phyloP scores from a whole-genome alignment of 2,888 invertebrate genomes.

The Amiota mariae region DNA sequence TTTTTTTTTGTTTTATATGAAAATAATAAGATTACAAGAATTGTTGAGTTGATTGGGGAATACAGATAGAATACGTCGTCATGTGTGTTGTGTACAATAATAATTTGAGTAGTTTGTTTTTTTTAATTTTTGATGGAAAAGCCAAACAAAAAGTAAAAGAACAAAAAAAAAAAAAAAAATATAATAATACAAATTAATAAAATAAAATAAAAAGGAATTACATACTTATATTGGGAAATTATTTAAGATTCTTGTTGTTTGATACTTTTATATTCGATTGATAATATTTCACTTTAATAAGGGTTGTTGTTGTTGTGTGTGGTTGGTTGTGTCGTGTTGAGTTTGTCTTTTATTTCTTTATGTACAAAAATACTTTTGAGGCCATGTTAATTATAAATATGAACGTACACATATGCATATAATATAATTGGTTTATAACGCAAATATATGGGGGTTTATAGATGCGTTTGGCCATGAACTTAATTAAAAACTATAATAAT shows the following conservation, averaged over 20 bases:
- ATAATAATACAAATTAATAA: neutral
- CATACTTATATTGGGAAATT: too few species aligned
- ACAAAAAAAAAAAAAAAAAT: slow-evolving; percentile 33
- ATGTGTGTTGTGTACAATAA: slow-evolving; percentile 44
- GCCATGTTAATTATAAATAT: neutral
- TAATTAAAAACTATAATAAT: neutral
- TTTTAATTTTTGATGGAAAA: slow-evolving; percentile 37
- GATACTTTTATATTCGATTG: too few species aligned
- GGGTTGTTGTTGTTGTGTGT: too few species aligned
- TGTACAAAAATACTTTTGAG: slow-evolving; percentile 10
- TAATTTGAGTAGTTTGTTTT: slow-evolving; percentile 14
- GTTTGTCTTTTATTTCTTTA: slow-evolving; percentile 17
- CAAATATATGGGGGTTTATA: neutral
- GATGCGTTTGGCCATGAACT: neutral
- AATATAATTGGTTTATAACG: neutral
- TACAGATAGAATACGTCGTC: slow-evolving; percentile 46
- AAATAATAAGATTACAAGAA: slow-evolving; percentile 29
- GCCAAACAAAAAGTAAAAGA: too few species aligned
- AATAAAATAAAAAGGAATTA: too few species aligned
- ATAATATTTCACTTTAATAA: too few species aligned
- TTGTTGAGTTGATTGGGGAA: slow-evolving; percentile 48
- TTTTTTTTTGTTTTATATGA: slow-evolving; percentile 31
- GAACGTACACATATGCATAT: slow-evolving; percentile 7
- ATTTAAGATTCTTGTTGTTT: too few species aligned
- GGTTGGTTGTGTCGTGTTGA: too few species aligned